Evolutionary conservation across 2,888 invertebrate species (phyloP), one percentile per base, ranked within the genome.

Genomic region (Cotesia congregata): DNA sequence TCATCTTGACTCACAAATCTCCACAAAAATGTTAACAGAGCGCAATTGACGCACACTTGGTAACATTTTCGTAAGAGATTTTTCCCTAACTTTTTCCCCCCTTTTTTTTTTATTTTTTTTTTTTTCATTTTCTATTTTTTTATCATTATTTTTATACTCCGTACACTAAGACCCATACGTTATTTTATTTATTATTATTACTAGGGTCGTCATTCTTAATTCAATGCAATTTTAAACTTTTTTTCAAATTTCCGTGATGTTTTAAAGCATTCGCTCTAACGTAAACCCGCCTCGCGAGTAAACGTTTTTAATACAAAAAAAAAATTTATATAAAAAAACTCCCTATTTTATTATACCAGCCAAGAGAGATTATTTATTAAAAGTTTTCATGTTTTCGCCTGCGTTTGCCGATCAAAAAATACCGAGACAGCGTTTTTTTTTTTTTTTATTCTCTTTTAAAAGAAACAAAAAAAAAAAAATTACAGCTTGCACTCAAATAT

Each of bases 221-320:
- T 17, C 62, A 62, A 17, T 62, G 17, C 20, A 6, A 17, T 17
- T 62, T 62, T n/a, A 17, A 12, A 30, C 6, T 61, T 59, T 60
- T 60, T n/a, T 38, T 20, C 17, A 40, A 39, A 15, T 30, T 38
- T 7, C 60, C 15, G 12, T 7, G 62, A 68, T 40, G 9, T 72
- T 20, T 62, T 72, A 4, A 62, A 71, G 38, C 62, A 40, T 39
- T 65, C 15, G 9, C 38, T 50, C 6, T 39, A 15, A 75, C 70
- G 70, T 71, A 50, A 6, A 40, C 69, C 59, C 75, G 64, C 75
- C 75, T 75, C 75, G 70, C 65, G 75, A 75, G 17, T n/a, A 15
- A 70, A 64, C 69, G 70, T 20, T 64, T 17, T 70, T 72, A 40
- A 40, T 40, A 40, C 20, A 72, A 70, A 70, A 70, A 70, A 70